A percentile compares a stretch with the other conserved stretches of the same genome.
Conservation (phyloP, 2,113 vertebrate genomes). For the Ranitomeya imitator region DNA sequence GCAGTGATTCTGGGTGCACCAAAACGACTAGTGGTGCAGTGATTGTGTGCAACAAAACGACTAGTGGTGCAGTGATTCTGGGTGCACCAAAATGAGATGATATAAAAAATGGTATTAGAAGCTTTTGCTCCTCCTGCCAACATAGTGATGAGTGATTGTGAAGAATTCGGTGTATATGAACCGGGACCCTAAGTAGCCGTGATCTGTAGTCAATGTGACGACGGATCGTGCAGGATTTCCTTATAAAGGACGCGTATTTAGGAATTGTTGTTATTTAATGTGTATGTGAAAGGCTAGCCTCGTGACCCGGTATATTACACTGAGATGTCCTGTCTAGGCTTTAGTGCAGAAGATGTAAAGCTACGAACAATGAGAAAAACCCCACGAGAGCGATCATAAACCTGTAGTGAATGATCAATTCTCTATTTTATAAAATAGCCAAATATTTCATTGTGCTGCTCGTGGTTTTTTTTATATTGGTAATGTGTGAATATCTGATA, state of each 20-base stretch:
- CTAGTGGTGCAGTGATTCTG: no score
- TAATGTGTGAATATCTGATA: neutral
- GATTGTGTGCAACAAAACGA: no score
- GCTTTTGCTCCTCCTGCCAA: neutral
- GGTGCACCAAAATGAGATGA: no score
- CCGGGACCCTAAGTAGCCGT: neutral
- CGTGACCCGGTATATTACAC: neutral
- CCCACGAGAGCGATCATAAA: neutral
- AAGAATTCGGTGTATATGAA: neutral
- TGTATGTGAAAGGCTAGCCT: constrained; percentile 8
- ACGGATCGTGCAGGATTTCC: neutral
- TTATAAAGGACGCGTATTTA: neutral
- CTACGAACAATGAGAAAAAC: neutral
- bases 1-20: neutral
- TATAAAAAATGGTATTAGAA: neutral
- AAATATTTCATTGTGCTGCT: constrained; percentile 16
- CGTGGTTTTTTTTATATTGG: neutral
- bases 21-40: no score
- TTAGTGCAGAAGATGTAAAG: neutral
- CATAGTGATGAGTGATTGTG: neutral
- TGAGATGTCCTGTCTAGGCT: neutral
- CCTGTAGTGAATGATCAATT: constrained; percentile 27
- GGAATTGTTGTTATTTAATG: constrained; percentile 20
- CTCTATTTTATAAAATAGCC: constrained; percentile 45
- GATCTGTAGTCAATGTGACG: neutral